These are phyloP conservation scores for Macrosoma leucophasiata DNA, from an alignment of 2,888 invertebrate species.

Conservation along the genomic window DNA sequence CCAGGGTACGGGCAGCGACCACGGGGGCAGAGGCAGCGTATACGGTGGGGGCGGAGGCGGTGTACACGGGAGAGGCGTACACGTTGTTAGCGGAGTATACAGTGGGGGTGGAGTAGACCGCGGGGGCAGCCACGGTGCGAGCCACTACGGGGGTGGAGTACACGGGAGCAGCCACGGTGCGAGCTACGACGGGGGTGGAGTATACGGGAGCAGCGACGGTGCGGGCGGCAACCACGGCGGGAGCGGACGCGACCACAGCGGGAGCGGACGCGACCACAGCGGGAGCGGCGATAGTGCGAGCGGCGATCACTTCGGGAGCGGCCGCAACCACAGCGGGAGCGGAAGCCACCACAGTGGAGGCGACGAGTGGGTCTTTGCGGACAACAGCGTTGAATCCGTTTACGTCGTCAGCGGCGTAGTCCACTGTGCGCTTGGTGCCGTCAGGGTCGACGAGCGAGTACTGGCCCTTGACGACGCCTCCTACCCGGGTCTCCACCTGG, in stretches of 20 bases:
- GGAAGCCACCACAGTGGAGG: constrained; percentile 45
- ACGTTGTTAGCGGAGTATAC: constrained; percentile 25
- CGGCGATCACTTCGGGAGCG: constrained; percentile 31
- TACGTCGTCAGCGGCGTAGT: constrained; percentile 73
- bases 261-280: constrained; percentile 29
- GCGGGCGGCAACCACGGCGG: constrained; percentile 29
- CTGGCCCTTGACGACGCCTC: constrained; percentile 71
- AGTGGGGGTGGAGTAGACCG: constrained; percentile 21
- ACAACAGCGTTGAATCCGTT: constrained; percentile 77
- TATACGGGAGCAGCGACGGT: constrained; percentile 26
- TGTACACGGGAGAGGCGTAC: constrained; percentile 24
- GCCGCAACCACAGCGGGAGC: constrained; percentile 43
- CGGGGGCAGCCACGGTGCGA: constrained; percentile 24
- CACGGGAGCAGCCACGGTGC: constrained; percentile 26
- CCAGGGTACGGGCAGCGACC: constrained; percentile 28
- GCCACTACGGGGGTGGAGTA: constrained; percentile 26
- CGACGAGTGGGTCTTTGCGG: constrained; percentile 64
- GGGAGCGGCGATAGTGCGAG: constrained; percentile 26
- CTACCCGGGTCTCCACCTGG: constrained; percentile 71
- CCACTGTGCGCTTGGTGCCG: constrained; percentile 73
- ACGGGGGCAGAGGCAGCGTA: no score
- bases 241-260: constrained; percentile 27
- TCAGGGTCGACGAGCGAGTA: constrained; percentile 74
- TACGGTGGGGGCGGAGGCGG: constrained; percentile 20
- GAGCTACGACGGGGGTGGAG: constrained; percentile 20